A percentile compares a stretch with the other conserved stretches of the same genome.
phyloP scores from a whole-genome alignment of 2,113 vertebrate species.

The sheep (Ovis aries) region DNA sequence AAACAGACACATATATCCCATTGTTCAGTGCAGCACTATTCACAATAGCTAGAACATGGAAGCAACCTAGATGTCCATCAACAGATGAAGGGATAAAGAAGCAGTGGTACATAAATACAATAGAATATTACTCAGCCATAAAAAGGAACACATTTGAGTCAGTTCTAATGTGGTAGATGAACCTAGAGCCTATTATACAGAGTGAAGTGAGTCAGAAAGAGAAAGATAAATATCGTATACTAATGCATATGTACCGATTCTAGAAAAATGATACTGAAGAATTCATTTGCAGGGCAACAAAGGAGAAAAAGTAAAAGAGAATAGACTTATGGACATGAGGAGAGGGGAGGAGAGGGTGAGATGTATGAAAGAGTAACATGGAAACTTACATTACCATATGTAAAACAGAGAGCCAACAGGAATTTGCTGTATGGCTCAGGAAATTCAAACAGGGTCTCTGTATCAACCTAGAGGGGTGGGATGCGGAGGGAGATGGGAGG shows the following conservation, averaged over 20 bases:
- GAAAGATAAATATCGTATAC: not conserved
- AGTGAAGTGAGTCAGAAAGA: not conserved
- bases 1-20: not conserved
- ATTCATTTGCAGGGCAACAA: not conserved
- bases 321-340: not conserved
- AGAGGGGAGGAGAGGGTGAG: not conserved
- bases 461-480: not conserved
- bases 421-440: not conserved
- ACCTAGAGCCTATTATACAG: not conserved
- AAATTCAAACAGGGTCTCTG: not conserved
- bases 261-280: not conserved
- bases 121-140: not conserved
- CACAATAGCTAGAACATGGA: not conserved
- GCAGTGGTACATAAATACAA: not conserved
- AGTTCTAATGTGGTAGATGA: not conserved
- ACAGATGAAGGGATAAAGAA: not conserved
- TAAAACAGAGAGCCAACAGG: rapidly evolving
- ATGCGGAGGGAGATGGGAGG: not conserved
- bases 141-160: not conserved
- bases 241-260: rapidly evolving
- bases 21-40: not conserved
- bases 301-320: not conserved
- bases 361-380: not conserved
- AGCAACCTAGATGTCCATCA: not conserved
- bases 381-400: not conserved